Evolutionary conservation across 2,797 vertebrate genomes (phyloP), one percentile per base, ranked within the genome.

Genomic region (Erpetoichthys calabaricus): DNA sequence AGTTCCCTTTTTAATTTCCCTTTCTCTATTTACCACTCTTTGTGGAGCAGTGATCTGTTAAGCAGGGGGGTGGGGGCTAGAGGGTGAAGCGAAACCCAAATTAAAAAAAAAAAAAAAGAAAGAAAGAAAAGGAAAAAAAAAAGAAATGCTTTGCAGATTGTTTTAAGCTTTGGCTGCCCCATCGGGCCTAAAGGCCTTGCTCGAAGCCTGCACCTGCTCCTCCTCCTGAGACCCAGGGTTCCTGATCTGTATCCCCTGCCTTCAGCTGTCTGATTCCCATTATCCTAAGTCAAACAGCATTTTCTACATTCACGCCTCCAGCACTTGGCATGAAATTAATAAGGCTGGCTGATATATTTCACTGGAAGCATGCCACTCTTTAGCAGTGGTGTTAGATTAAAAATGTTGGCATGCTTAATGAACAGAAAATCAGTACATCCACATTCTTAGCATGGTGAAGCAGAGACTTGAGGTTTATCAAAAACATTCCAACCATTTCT

Each of bases 1-100:
- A 97, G 88, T 90, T 93, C 83, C 84, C 86, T 89, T 94, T 98
- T 94, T 96, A 96, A 96, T 98, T 96, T 92, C 88, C 88, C 87
- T 91, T 87, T 85, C 87, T 90, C 89, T 97, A 92, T 97, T 97
- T 96, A 92, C 91, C 85, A 82, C 89, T 91, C 87, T 95, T 94
- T 94, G 92, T 91, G 89, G 88, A 89, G 91, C 90, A 87, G 86
- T 88, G 90, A 82, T 81, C 84, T 86, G 85, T 86, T 86, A 86
- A 86, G 81, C 83, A 83, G 83, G 80, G 83, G 86, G 85, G 65
- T 70, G 70, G 67, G 67, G 63, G 71, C 66, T 69, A 73, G 63
- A 68, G 73, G 72, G 66, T 70, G 64, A 83, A 82, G 81, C 78
- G 78, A 80, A 85, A 83, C 84, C 89, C 88, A 94, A 94, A 93